phyloP scores from a whole-genome alignment of 2,797 vertebrate species.

The Myotis vivesi region DNA sequence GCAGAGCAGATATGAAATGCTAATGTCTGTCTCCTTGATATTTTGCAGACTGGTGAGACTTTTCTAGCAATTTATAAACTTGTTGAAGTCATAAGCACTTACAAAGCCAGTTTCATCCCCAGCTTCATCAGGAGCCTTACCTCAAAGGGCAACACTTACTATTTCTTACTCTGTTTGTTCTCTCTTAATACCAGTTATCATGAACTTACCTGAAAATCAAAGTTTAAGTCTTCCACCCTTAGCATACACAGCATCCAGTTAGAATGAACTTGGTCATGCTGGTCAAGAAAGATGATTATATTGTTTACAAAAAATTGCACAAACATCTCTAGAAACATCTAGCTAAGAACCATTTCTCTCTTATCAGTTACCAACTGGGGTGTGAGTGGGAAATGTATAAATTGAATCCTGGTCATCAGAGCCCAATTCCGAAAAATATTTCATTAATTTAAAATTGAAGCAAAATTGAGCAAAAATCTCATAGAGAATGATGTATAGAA shows the following conservation, averaged over 20 bases:
- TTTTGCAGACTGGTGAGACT: conserved; percentile 51
- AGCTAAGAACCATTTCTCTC: conserved; percentile 7
- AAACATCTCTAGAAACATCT: not conserved
- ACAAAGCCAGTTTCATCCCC: not conserved
- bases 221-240: not conserved
- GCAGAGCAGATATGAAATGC: conserved; percentile 49
- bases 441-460: conserved; percentile 47
- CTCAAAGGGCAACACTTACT: not conserved
- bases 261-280: not conserved
- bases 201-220: conserved; percentile 9
- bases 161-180: not conserved
- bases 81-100: conserved; percentile 29
- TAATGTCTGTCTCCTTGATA: conserved; percentile 46
- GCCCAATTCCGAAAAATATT: not conserved
- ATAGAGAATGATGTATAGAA: not conserved
- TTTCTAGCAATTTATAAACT: conserved; percentile 55
- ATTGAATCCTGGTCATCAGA: not conserved
- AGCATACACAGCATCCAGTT: not conserved
- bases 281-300: not conserved
- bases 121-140: conserved; percentile 17
- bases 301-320: not conserved
- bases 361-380: not conserved
- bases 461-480: conserved; percentile 34
- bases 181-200: not conserved
- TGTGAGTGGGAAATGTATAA: not conserved